Conservation (phyloP, 1,140 invertebrate genomes). For the Trichonephila clavata region DNA sequence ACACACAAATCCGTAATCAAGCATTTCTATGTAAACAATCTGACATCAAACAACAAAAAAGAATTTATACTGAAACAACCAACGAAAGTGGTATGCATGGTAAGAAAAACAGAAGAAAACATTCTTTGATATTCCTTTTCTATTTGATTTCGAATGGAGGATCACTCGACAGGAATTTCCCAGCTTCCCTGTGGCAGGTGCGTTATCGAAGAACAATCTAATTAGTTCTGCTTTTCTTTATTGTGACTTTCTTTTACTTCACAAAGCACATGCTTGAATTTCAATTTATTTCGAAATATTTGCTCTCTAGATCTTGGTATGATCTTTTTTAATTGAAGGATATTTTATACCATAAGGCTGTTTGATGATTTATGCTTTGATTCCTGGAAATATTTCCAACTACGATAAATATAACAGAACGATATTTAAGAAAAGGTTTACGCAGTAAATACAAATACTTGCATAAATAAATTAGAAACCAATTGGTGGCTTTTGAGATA, state of each 20-base stretch:
- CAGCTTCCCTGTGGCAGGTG: slow-evolving; percentile 2
- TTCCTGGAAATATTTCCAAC: neutral
- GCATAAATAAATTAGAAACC: too few relatives aligned
- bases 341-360: neutral
- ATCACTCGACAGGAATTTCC: neutral
- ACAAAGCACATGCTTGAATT: neutral
- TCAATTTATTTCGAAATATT: neutral
- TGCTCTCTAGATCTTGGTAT: neutral
- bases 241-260: neutral
- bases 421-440: neutral
- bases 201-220: slow-evolving; percentile 56
- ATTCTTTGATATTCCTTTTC: neutral
- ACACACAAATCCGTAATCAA: too few relatives aligned
- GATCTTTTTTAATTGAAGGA: neutral
- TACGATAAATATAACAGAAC: neutral
- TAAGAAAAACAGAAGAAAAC: neutral
- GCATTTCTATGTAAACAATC: too few relatives aligned
- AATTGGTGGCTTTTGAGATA: too few relatives aligned
- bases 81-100: too few relatives aligned
- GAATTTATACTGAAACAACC: too few relatives aligned
- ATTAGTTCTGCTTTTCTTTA: slow-evolving; percentile 26
- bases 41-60: too few relatives aligned
- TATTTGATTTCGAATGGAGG: neutral
- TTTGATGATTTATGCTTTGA: too few relatives aligned
- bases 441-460: too few relatives aligned